Percentiles rank a stretch among this genome's conserved stretches.
phyloP scores from a whole-genome alignment of 2,797 vertebrate genomes.

The Anableps anableps region DNA sequence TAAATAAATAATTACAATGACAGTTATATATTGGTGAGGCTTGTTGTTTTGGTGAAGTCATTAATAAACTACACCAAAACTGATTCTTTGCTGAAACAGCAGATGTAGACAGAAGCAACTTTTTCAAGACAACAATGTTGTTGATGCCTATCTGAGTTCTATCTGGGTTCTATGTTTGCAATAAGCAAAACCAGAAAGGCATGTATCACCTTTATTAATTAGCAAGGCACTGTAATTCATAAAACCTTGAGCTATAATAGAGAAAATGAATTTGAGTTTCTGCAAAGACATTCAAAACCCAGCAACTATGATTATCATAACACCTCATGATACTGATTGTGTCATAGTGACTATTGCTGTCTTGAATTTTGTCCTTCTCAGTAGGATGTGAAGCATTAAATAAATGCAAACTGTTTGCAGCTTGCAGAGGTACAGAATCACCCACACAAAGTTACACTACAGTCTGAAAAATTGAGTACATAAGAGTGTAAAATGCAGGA shows the following conservation, averaged over 20 bases:
- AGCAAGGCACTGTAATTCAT: not conserved
- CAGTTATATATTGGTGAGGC: not conserved
- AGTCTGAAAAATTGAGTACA: constrained; percentile 32
- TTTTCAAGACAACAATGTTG: not conserved
- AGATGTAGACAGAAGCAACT: no score
- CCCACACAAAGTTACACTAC: constrained; percentile 45
- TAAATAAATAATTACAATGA: not conserved
- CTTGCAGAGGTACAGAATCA: constrained; percentile 4
- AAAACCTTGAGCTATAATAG: not conserved
- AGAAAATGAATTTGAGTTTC: constrained; percentile 1
- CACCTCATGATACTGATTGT: constrained; percentile 47
- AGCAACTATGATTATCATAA: constrained; percentile 33
- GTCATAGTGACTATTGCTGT: constrained; percentile 47
- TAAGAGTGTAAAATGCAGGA: constrained; percentile 34
- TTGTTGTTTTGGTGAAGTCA: not conserved
- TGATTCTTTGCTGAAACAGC: not conserved
- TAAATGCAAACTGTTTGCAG: constrained; percentile 8
- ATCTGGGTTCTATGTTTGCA: not conserved
- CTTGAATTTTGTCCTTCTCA: not conserved
- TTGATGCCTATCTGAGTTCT: not conserved
- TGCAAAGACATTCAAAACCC: constrained; percentile 51
- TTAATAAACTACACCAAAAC: not conserved
- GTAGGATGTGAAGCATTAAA: constrained; percentile 3
- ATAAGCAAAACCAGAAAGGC: not conserved
- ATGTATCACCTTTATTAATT: not conserved